Base-by-base conservation (phyloP, 1,140 invertebrate species). In the Pentalonia nigronervosa region DNA sequence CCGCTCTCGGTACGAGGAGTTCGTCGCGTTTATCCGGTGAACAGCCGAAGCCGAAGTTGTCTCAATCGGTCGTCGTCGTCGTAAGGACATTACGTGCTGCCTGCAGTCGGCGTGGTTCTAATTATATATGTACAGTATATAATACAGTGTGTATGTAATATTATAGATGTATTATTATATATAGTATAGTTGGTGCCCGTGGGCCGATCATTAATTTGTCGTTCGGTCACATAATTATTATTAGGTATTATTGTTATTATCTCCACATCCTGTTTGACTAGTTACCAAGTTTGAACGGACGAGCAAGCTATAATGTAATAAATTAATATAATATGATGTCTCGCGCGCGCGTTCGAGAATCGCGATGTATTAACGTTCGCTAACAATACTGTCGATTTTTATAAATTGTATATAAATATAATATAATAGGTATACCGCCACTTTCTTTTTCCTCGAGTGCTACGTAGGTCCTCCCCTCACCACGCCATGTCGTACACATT, bases 121-220 rank as follows among this genome's bases (percentile, higher is more conserved):
- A 83, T 81, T 36, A 21, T 9, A 11, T 45, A 30, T 45, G 30
- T 76, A 67, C 30, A 14, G 23, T 20, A 20, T 53, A 17, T 50
- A 48, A 11, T 60, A 60, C 25, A 30, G 56, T 30, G 7, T 60
- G 48, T 48, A 48, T 17, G 17, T 17, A 50, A 7, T 47, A 7
- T 47, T 23, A 17, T 50, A 50, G 30, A n/a, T 2, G 6, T 30
- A 50, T 50, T 17, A 67, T 76, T 67, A 67, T 87, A 87, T 41
- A 41, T 41, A 41, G 17, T 87, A 88, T 86, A 86, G 87, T 50
- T 21, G 14, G 23, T 90, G 88, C 30, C 88, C 53, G 88, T 47
- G 88, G 88, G 88, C 88, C 36, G 50, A 45, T 60, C 88, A 60
- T 90, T 90, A 90, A 60, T 90, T 90, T 89, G 87, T 89, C 88